phyloP scores from a whole-genome alignment of 2,113 vertebrate genomes.

The Callionymus lyra region DNA sequence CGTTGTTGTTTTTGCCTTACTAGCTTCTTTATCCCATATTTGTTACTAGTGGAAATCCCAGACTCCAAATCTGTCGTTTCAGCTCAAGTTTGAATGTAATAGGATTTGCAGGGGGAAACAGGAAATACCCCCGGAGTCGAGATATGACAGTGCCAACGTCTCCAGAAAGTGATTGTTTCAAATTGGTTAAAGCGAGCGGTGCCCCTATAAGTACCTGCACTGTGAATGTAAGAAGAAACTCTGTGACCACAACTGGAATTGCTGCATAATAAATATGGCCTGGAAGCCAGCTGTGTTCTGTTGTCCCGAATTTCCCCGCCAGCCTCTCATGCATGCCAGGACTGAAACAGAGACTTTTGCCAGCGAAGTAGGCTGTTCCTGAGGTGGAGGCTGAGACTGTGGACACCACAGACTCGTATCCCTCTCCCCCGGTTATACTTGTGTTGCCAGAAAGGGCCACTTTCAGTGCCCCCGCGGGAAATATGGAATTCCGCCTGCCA shows the following conservation, averaged over 20 bases:
- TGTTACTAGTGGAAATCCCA: too few relatives aligned
- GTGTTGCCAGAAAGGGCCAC: conserved; percentile 46
- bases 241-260: conserved; percentile 26
- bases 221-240: conserved; percentile 23
- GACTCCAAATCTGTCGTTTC: too few relatives aligned
- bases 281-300: conserved; percentile 37
- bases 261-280: conserved; percentile 35
- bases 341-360: conserved; percentile 42
- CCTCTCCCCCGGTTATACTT: conserved; percentile 42
- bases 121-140: conserved; percentile 5
- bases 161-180: conserved; percentile 21
- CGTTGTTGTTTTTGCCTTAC: too few relatives aligned
- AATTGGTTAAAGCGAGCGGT: conserved; percentile 11
- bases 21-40: too few relatives aligned
- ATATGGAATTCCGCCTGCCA: conserved; percentile 54
- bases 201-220: conserved; percentile 10
- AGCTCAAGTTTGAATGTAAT: too few relatives aligned
- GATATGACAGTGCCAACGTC: conserved; percentile 28
- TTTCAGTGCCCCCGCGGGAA: conserved; percentile 57
- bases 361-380: conserved; percentile 47
- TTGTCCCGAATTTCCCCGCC: conserved; percentile 42
- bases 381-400: conserved; percentile 47
- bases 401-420: conserved; percentile 46
- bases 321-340: conserved; percentile 42
- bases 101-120: too few relatives aligned